Percentiles rank a stretch among this genome's conserved stretches.
phyloP scores from a whole-genome alignment of 2,888 invertebrate genomes.

The Oscheius sp. region DNA sequence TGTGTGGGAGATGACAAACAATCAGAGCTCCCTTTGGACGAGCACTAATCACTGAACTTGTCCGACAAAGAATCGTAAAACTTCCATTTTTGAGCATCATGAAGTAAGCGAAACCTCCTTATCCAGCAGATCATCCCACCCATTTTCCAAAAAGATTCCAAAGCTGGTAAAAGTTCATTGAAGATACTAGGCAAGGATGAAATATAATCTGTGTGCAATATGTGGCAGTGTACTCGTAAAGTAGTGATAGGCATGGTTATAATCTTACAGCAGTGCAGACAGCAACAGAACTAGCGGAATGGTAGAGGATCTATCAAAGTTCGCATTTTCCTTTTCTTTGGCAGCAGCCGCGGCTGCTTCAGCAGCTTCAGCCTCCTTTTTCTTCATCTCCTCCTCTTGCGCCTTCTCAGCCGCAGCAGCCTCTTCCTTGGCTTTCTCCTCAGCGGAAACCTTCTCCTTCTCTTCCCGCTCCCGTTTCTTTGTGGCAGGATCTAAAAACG shows the following conservation, averaged over 20 bases:
- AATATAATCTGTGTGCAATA: constrained; percentile 34
- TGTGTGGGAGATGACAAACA: too few relatives aligned
- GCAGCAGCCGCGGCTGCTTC: constrained; percentile 18
- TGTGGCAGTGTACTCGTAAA: constrained; percentile 35
- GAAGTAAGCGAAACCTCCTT: too few relatives aligned
- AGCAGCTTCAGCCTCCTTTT: not conserved
- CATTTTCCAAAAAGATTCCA: too few relatives aligned
- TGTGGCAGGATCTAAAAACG: constrained; percentile 51
- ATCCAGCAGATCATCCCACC: too few relatives aligned
- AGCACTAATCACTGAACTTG: too few relatives aligned
- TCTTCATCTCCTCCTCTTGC: constrained; percentile 43
- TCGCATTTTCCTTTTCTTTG: constrained; percentile 2
- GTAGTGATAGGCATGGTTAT: constrained; percentile 24
- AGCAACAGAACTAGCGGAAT: constrained; percentile 9
- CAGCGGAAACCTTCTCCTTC: constrained; percentile 50
- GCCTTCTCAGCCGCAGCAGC: constrained; percentile 42
- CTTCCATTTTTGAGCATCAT: too few relatives aligned
- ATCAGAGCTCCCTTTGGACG: too few relatives aligned
- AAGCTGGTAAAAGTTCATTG: too few relatives aligned
- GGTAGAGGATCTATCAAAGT: not conserved
- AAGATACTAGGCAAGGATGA: constrained; percentile 1
- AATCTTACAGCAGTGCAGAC: constrained; percentile 9
- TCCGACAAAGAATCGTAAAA: too few relatives aligned
- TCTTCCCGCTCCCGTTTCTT: constrained; percentile 55
- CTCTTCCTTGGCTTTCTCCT: constrained; percentile 43